Base-by-base conservation (phyloP, 1,140 invertebrate species). In the Elymnias hypermnestra region DNA sequence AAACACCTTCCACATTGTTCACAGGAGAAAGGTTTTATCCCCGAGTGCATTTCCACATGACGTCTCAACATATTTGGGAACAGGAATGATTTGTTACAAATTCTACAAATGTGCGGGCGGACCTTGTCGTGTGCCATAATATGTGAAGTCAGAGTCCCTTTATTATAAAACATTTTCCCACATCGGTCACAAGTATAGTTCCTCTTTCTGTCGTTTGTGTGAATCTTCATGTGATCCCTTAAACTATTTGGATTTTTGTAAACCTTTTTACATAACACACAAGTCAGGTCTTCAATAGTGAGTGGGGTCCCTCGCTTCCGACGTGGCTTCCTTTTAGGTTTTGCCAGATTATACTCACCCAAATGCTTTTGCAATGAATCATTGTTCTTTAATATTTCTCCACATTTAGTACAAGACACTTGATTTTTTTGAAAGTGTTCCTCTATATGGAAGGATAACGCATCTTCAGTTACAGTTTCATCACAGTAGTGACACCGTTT, bases 21-120 rank as follows among this genome's bases (percentile, higher is more conserved):
- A 71, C 94, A 95, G 21, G 92, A 89, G 74, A 93, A 93, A 0
- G 92, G 92, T 68, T 94, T 94, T 5, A 91, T 88, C 1, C 92
- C 90, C 1, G 90, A 90, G 73, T 92, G 91, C 36, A 91, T 89
- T 9, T 88, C 88, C 10, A 89, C 86, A 52, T 92, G 91, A 47
- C 89, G 88, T 3, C 70, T 43, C 38, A 85, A 44, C 53, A 52
- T 62, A 23, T 55, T 60, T 8, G 52, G 73, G 62, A 67, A 71
- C 44, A 74, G 57, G 22, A 86, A 86, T 0, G 89, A 88, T 54
- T 90, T 87, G 8, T 91, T 90, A 62, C 93, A 95, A 21, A 91
- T 90, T 36, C 90, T 89, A 69, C 94, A 95, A 44, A 91, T 88
- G 74, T 93, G 92, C 0, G 92, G 92, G 69, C 93, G 92, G 12